Percentiles rank a stretch among this genome's conserved stretches.
These are phyloP conservation scores for Melopsittacus undulatus DNA, from an alignment of 2,797 vertebrate species.

Conservation along the genomic window DNA sequence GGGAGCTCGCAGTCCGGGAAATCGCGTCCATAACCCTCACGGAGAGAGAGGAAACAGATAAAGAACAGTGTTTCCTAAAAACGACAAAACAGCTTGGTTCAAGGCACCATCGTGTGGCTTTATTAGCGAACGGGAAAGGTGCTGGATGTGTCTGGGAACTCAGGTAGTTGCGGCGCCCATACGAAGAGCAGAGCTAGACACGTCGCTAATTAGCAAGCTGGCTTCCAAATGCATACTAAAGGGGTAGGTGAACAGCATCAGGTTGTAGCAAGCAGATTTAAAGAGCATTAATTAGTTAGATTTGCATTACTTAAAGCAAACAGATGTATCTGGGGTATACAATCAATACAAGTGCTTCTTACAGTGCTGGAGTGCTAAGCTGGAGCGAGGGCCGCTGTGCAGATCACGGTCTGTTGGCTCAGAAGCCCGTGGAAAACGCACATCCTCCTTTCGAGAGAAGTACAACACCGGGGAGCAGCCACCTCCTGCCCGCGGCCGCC, in stretches of 20 bases:
- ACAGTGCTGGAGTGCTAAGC: neutral
- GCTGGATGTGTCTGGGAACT: neutral
- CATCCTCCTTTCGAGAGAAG: neutral
- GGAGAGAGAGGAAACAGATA: neutral
- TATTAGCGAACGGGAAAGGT: neutral
- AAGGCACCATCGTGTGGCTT: neutral
- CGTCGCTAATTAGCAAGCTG: accelerated
- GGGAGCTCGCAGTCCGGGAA: neutral
- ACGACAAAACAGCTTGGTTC: neutral
- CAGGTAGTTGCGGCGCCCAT: neutral
- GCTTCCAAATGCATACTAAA: neutral
- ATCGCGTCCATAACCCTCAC: too few species aligned
- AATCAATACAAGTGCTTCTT: neutral
- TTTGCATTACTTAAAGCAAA: neutral
- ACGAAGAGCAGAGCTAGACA: neutral
- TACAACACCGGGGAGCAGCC: too few species aligned
- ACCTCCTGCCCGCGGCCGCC: neutral
- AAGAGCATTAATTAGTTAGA: neutral
- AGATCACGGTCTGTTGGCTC: neutral
- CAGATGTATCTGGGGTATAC: neutral
- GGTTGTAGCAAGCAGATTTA: neutral
- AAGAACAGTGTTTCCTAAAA: neutral
- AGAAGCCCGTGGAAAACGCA: neutral
- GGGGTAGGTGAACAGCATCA: neutral
- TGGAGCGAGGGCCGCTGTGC: neutral